Percentiles rank a stretch among this genome's conserved stretches.
Evolutionary conservation across 2,888 invertebrate genomes (phyloP).

Genomic region (Archips xylosteana): DNA sequence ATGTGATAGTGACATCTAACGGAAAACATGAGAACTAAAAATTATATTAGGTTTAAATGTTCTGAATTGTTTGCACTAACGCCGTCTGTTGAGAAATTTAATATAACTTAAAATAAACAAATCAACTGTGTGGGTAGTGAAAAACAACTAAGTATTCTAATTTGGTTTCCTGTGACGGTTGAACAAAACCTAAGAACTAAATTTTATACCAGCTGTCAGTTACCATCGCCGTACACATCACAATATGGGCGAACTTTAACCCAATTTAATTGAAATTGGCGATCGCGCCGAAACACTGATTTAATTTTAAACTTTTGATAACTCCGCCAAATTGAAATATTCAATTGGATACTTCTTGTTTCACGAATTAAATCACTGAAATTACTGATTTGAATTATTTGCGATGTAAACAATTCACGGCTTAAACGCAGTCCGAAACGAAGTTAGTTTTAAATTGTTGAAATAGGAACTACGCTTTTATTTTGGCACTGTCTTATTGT

Average conservation of each 20-base stretch:
- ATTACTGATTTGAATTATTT: slow-evolving; percentile 26
- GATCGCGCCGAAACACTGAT: slow-evolving; percentile 18
- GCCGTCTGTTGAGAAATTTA: too few relatives aligned
- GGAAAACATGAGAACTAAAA: too few relatives aligned
- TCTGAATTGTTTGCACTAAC: too few relatives aligned
- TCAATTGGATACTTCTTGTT: slow-evolving; percentile 24
- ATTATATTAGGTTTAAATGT: too few relatives aligned
- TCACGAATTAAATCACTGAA: slow-evolving; percentile 7
- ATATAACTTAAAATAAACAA: too few relatives aligned
- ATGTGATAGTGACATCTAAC: too few relatives aligned
- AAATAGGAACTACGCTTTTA: neutral
- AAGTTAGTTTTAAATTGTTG: neutral
- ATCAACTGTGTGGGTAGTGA: too few relatives aligned
- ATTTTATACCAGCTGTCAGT: neutral
- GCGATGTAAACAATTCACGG: neutral
- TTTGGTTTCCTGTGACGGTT: too few relatives aligned
- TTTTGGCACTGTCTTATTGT: too few relatives aligned
- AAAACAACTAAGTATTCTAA: too few relatives aligned
- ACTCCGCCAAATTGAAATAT: slow-evolving; percentile 24
- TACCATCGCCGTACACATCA: neutral
- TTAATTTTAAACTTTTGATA: slow-evolving; percentile 30
- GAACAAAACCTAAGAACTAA: too few relatives aligned
- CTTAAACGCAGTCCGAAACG: neutral
- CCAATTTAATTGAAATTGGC: slow-evolving; percentile 12
- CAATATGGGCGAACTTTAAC: neutral